Base-by-base conservation (phyloP, 1,140 invertebrate genomes). In the Hycleus cichorii region DNA sequence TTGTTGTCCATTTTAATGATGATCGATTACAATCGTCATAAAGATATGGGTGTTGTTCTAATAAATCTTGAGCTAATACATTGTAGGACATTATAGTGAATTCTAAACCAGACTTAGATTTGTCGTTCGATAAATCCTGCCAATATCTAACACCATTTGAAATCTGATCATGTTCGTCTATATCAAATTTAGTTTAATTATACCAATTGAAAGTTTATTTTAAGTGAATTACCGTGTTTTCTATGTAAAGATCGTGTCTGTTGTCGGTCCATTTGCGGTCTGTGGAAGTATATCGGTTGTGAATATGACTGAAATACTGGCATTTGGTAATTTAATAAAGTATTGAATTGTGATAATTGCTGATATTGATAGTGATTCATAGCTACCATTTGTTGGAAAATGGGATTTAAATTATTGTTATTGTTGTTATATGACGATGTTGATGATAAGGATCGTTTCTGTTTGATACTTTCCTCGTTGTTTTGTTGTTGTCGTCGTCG, bases 61-160 rank as follows among this genome's bases (percentile, higher is more conserved):
- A 61, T 27, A 95, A 76, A 60, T 85, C 79, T 75, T 95, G 93
- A 0, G 93, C 87, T 38, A 97, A 74, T 39, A 97, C 85, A 76
- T 97, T 97, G 71, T 95, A 97, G 0, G 85, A 89, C 63, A 93
- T 72, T n/a, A 81, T 18, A 11, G 60, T 67, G 52, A 74, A 73
- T 12, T 55, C 49, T 39, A 68, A 59, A 40, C 65, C 62, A 8
- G 3, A 4, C 4, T 42, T 42, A 38, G 60, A 51, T 43, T 60
- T 66, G 18, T n/a, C 12, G 46, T 18, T 57, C 8, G 45, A 39
- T 11, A 47, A n/a, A 47, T 47, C 18, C 24, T 55, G 44, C 52
- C 52, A 55, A 39, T 25, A 39, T 27, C 52, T 32, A 55, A 39
- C 4, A 26, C 18, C 18, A 26, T 9, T 53, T 53, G 3, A 53